Percentiles rank a stretch among this genome's conserved stretches.
Conservation (phyloP, 2,113 vertebrate species). For the Centropristis striata region DNA sequence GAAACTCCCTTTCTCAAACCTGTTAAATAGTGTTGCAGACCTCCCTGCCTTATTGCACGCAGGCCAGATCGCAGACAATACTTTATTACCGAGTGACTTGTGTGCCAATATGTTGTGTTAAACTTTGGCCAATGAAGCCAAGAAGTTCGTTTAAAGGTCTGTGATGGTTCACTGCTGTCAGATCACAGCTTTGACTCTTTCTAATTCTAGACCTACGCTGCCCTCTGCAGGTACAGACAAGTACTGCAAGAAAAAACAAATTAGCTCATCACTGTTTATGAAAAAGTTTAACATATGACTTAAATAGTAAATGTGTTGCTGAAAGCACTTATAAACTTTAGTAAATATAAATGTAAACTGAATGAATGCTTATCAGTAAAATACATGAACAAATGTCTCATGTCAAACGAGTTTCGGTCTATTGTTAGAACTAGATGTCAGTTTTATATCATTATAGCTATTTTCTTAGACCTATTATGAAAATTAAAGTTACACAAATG, state of each 20-base stretch:
- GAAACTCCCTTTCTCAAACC: no score
- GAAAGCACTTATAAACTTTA: background rate
- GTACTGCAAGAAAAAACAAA: background rate
- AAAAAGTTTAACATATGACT: background rate
- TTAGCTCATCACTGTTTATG: no score
- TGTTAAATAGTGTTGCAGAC: no score
- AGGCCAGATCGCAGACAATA: no score
- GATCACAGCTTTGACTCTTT: background rate
- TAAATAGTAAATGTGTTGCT: background rate
- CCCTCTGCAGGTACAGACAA: conserved; percentile 44
- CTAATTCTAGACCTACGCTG: conserved; percentile 1
- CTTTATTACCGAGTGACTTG: no score
- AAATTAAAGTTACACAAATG: conserved; percentile 40
- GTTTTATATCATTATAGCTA: background rate
- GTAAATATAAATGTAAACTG: no score
- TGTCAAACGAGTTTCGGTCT: background rate
- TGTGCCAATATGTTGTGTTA: no score
- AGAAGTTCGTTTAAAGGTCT: background rate
- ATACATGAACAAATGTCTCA: background rate
- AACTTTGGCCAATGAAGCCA: no score
- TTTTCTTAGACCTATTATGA: conserved; percentile 1
- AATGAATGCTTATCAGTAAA: no score
- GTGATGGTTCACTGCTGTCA: background rate
- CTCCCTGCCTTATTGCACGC: no score
- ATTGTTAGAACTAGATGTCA: background rate